Evolutionary conservation across 2,113 vertebrate species (phyloP).

Genomic region (Leuciscus idus): DNA sequence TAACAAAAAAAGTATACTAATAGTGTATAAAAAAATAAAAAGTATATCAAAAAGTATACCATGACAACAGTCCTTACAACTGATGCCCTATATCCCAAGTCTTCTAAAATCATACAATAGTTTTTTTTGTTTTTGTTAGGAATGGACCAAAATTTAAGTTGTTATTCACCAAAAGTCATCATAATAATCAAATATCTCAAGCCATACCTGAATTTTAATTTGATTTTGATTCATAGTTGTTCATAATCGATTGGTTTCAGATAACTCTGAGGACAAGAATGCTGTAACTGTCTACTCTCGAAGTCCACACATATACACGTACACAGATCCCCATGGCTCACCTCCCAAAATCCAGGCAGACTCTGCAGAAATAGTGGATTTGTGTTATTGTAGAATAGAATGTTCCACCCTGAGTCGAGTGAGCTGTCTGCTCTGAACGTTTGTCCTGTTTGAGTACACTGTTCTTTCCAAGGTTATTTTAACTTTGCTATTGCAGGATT

Average conservation of each 20-base stretch:
- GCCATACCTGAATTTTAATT: neutral
- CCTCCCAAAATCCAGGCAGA: neutral
- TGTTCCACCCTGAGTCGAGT: neutral
- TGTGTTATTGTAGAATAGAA: neutral
- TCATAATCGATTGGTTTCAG: neutral
- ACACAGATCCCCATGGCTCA: neutral
- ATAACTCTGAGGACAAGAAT: neutral
- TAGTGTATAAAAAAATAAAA: no score
- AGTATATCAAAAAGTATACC: no score
- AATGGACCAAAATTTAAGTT: neutral
- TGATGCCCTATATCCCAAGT: no score
- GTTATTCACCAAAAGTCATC: neutral
- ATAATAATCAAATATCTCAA: neutral
- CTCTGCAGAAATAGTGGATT: constrained; percentile 6
- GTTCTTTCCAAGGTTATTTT: constrained; percentile 23
- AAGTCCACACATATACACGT: neutral
- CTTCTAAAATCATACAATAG: no score
- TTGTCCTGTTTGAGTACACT: constrained; percentile 13
- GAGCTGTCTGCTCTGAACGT: constrained; percentile 5
- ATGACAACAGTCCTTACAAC: no score
- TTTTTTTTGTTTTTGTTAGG: neutral
- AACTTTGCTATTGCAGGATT: neutral
- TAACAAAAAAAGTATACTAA: no score
- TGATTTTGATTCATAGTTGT: neutral
- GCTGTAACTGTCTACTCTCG: neutral